A percentile compares a stretch with the other conserved stretches of the same genome.
phyloP scores from a whole-genome alignment of 2,797 vertebrate species.

The Phoeniculus purpureus region DNA sequence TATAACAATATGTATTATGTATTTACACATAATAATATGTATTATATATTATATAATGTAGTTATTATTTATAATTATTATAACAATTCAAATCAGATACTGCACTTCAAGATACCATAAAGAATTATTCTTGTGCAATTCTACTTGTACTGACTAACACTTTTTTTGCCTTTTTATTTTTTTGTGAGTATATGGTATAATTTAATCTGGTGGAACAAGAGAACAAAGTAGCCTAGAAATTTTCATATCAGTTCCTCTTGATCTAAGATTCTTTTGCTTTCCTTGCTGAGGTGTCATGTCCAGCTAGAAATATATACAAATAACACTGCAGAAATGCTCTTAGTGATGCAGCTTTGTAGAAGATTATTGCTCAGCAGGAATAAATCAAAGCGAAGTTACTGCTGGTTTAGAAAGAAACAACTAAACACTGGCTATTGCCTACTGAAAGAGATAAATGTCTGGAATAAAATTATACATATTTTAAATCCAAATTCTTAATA shows the following conservation, averaged over 20 bases:
- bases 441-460: not conserved
- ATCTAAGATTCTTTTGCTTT: not conserved
- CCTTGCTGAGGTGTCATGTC: not conserved
- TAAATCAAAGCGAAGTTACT: not conserved
- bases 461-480: not conserved
- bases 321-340: not conserved
- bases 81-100: not conserved
- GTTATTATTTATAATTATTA: no score
- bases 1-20: no score
- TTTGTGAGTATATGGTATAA: not conserved
- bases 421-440: rapidly evolving
- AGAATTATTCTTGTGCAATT: not conserved
- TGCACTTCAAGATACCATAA: not conserved
- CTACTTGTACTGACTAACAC: not conserved
- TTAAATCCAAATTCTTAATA: not conserved
- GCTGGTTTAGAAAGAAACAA: not conserved
- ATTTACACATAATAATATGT: no score
- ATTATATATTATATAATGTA: no score
- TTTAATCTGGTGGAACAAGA: not conserved
- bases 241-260: not conserved
- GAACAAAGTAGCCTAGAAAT: not conserved
- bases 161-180: not conserved
- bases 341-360: not conserved
- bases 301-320: not conserved
- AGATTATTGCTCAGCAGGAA: not conserved